phyloP scores from a whole-genome alignment of 2,888 invertebrate species.

The Euzophera pinguis region DNA sequence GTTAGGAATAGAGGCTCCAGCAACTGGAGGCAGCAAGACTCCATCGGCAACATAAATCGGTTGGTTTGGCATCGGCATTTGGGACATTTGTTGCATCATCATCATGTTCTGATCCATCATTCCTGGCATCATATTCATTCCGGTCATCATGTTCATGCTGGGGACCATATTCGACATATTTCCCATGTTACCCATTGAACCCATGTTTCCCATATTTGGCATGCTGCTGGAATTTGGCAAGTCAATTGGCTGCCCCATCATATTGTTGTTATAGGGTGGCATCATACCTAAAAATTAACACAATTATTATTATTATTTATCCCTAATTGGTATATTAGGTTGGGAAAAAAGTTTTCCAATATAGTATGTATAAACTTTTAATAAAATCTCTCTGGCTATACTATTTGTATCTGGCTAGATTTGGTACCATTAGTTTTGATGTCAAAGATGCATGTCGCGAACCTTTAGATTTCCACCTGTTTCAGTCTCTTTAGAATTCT shows the following conservation, averaged over 20 bases:
- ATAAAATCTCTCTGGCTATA: too few relatives aligned
- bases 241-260: slow-evolving; percentile 36
- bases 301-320: too few relatives aligned
- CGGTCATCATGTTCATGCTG: slow-evolving; percentile 35
- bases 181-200: slow-evolving; percentile 26
- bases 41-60: slow-evolving; percentile 83
- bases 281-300: slow-evolving; percentile 41
- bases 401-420: too few relatives aligned
- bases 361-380: too few relatives aligned
- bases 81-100: slow-evolving; percentile 43
- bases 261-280: slow-evolving; percentile 31
- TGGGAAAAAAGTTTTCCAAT: too few relatives aligned
- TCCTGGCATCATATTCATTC: slow-evolving; percentile 45
- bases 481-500: too few relatives aligned
- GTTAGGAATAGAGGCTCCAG: slow-evolving; percentile 88
- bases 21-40: slow-evolving; percentile 91
- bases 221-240: slow-evolving; percentile 30
- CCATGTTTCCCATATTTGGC: slow-evolving; percentile 24
- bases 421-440: too few relatives aligned
- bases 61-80: slow-evolving; percentile 35
- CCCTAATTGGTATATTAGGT: too few relatives aligned
- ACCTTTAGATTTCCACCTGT: too few relatives aligned
- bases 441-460: too few relatives aligned
- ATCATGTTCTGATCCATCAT: slow-evolving; percentile 82
- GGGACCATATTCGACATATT: slow-evolving; percentile 24